Evolutionary conservation across 2,888 invertebrate genomes (phyloP), one percentile per base, ranked within the genome.

Genomic region (Tachina fera): DNA sequence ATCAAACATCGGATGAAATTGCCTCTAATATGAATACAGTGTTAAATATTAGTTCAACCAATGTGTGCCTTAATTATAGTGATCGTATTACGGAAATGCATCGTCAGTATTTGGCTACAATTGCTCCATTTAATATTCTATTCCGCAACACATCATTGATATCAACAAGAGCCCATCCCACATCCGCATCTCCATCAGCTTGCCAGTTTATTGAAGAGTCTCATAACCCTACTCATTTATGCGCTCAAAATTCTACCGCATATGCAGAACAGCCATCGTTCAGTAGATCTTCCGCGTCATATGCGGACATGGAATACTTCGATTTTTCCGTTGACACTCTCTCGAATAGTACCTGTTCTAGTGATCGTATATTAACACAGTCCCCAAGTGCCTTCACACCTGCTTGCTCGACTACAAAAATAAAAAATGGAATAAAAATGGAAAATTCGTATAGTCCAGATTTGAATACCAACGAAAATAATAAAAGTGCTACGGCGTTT

Each of bases 71-170:
- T 45, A 92, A 92, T 87, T 92, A 91, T 74, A 91, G 91, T 31
- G 92, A 92, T 89, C 91, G 90, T 72, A 92, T 92, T 41, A 92
- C 92, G 1, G 92, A 92, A 77, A 88, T 92, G 47, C 92, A 92
- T 87, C 90, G 92, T 4, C 92, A 92, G 87, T 92, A 92, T 87
- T 88, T 92, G 22, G 90, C 92, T 14, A 91, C 91, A 3, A 91
- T 92, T 31, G 90, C 91, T 51, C 92, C 92, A 13, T 92, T 92
- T 68, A 92, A 92, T 83, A 92, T 90, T 63, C 89, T 92, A 11
- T 92, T 92, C 72, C 90, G 89, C 39, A 90, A 87, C 45, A 87
- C 47, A 16, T 58, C 86, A 9, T 9, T 80, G 9, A 39, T 87
- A 1, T 67, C 67, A 10, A 14, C 67, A 8, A 31, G 68, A 10